phyloP scores from a whole-genome alignment of 2,888 invertebrate genomes.

The Copidosoma aretas region DNA sequence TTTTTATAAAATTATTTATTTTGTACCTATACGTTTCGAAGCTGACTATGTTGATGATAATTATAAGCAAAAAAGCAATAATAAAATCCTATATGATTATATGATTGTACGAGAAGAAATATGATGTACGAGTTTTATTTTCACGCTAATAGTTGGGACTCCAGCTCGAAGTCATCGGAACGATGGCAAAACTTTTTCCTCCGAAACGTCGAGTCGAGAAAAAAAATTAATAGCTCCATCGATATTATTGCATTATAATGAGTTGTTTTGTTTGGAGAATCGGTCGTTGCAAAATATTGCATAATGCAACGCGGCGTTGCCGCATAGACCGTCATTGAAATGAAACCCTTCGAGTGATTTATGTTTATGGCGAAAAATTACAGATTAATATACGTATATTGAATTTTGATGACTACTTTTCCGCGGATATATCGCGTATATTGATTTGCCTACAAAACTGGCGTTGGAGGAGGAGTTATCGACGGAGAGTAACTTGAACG shows the following conservation, averaged over 20 bases:
- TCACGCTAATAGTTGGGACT: no score
- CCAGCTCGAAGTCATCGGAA: constrained; percentile 28
- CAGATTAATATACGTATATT: no score
- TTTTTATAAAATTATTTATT: constrained; percentile 59
- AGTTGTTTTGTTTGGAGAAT: background rate
- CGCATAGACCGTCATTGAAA: constrained; percentile 27
- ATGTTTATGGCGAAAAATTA: background rate
- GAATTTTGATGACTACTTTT: no score
- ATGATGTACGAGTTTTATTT: no score
- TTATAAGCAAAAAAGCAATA: no score
- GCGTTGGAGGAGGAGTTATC: background rate
- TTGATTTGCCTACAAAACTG: background rate
- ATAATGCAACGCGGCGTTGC: constrained; percentile 18
- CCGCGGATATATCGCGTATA: background rate
- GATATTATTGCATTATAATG: background rate
- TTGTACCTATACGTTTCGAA: constrained; percentile 45
- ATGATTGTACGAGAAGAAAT: no score
- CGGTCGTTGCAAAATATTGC: constrained; percentile 2
- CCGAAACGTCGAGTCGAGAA: no score
- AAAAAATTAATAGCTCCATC: no score
- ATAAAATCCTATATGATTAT: no score
- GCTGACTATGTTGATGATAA: background rate
- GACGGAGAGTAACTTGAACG: background rate
- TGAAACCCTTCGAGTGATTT: constrained; percentile 19
- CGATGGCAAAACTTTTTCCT: constrained; percentile 11